A percentile compares a stretch with the other conserved stretches of the same genome.
Evolutionary conservation across 2,113 vertebrate species (phyloP).

Genomic region (Parotia lawesii): DNA sequence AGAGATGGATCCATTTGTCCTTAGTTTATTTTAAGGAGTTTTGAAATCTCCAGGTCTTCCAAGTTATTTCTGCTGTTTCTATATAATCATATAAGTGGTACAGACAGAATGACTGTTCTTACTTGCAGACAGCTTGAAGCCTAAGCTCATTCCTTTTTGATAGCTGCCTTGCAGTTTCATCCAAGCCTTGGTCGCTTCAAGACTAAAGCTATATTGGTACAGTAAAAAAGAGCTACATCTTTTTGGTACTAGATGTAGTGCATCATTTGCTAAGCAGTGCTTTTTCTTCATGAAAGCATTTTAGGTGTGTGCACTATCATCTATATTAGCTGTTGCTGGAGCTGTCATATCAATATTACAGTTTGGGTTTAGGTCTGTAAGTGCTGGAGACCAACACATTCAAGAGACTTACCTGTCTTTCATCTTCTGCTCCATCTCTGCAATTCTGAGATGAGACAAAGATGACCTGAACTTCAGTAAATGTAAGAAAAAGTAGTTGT

Average conservation of each 20-base stretch:
- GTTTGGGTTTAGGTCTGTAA: neutral
- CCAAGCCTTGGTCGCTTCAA: neutral
- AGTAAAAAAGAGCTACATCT: neutral
- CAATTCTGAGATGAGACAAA: neutral
- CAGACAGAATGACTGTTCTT: neutral
- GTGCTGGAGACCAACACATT: neutral
- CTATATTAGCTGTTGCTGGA: neutral
- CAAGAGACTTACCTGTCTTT: neutral
- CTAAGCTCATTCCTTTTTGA: neutral
- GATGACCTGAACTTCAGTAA: neutral
- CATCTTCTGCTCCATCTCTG: neutral
- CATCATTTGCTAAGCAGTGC: neutral
- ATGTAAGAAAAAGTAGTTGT: neutral
- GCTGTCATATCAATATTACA: neutral
- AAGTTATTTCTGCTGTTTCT: neutral
- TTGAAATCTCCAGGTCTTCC: neutral
- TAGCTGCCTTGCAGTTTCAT: neutral
- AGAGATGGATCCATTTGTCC: neutral
- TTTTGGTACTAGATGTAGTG: neutral
- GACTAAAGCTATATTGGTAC: neutral
- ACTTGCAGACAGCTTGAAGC: neutral
- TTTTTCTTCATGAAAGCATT: neutral
- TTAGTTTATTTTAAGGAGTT: neutral
- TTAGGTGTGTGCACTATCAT: neutral
- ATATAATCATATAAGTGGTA: neutral